phyloP scores from a whole-genome alignment of 2,888 invertebrate genomes.

The Diogma glabrata region DNA sequence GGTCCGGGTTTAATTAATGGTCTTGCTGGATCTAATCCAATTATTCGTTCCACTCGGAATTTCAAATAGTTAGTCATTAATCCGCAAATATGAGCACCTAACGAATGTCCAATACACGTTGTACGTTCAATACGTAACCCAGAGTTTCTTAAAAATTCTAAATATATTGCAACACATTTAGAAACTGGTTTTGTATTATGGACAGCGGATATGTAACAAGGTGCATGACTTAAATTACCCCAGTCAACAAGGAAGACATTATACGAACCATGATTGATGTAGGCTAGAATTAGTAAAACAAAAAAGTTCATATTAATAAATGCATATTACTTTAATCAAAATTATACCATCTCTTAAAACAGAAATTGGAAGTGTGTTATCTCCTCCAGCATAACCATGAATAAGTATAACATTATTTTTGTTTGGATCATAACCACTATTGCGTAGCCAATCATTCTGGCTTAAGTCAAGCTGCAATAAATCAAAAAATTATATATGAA shows the following conservation, averaged over 20 bases:
- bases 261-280: constrained; percentile 58
- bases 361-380: constrained; percentile 57
- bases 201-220: constrained; percentile 64
- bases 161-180: constrained; percentile 52
- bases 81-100: constrained; percentile 67
- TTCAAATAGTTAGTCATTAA: constrained; percentile 59
- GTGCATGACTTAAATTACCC: constrained; percentile 56
- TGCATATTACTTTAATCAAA: not conserved
- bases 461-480: constrained; percentile 41
- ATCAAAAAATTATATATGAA: too few relatives aligned
- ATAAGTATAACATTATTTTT: constrained; percentile 58
- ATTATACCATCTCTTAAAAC: constrained; percentile 58
- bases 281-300: constrained; percentile 39
- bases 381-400: constrained; percentile 70
- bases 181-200: constrained; percentile 62
- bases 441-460: constrained; percentile 61
- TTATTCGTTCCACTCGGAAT: constrained; percentile 60
- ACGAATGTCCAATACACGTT: constrained; percentile 66
- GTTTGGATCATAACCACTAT: constrained; percentile 54
- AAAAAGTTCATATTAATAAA: not conserved
- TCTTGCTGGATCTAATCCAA: constrained; percentile 66
- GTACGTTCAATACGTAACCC: constrained; percentile 53
- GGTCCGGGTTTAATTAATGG: constrained; percentile 51
- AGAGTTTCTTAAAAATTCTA: constrained; percentile 49
- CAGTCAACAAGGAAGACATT: constrained; percentile 69